Conservation (phyloP, 2,797 vertebrate species). For the Spea hammondii region DNA sequence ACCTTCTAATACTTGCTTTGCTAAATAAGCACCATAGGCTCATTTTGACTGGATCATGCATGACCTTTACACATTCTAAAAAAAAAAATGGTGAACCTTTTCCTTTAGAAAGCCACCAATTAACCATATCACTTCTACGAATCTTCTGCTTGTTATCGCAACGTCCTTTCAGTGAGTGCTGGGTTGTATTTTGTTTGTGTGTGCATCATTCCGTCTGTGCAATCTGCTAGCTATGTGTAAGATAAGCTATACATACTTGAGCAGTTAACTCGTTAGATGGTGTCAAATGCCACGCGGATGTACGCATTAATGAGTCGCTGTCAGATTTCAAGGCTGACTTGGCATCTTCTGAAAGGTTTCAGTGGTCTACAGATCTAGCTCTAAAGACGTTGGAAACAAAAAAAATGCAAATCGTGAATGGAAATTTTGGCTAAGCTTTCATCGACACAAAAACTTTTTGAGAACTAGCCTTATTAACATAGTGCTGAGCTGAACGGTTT, state of each 20-base stretch:
- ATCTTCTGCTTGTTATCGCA: neutral
- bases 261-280: slow-evolving; percentile 48
- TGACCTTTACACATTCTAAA: no score
- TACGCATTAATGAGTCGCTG: slow-evolving; percentile 50
- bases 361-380: slow-evolving; percentile 46
- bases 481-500: slow-evolving; percentile 39
- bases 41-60: no score
- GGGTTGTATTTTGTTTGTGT: neutral
- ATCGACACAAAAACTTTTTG: slow-evolving; percentile 32
- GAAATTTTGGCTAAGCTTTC: slow-evolving; percentile 9
- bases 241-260: slow-evolving; percentile 52
- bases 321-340: slow-evolving; percentile 48
- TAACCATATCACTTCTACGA: neutral
- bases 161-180: neutral
- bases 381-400: slow-evolving; percentile 33
- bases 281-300: slow-evolving; percentile 45
- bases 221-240: slow-evolving; percentile 30
- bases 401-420: slow-evolving; percentile 38
- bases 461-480: slow-evolving; percentile 36
- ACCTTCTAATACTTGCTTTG: no score
- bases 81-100: neutral
- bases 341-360: slow-evolving; percentile 42
- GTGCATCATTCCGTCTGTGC: slow-evolving; percentile 18
- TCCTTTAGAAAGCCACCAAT: neutral
- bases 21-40: no score